Evolutionary conservation across 2,888 invertebrate genomes (phyloP).

Genomic region (Acronicta alni): DNA sequence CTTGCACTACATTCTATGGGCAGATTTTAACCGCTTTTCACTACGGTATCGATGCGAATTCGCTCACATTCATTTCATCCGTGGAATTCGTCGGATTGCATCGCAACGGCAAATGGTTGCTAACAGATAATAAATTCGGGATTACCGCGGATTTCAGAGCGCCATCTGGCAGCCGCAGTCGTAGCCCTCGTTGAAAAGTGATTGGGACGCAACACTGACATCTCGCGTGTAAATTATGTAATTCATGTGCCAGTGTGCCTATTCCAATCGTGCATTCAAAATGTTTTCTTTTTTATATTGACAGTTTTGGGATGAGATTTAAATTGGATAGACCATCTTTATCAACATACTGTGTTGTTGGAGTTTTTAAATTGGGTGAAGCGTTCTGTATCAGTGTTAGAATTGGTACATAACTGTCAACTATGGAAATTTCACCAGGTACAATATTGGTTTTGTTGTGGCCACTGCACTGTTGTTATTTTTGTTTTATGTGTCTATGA

Average conservation of each 20-base stretch:
- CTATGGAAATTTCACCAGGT: no score
- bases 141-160: conserved; percentile 76
- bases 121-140: conserved; percentile 85
- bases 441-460: no score
- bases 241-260: conserved; percentile 55
- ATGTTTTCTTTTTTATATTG: conserved; percentile 29
- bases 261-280: conserved; percentile 49
- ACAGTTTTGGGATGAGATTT: conserved; percentile 34
- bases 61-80: conserved; percentile 69
- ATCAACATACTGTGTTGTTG: conserved; percentile 4
- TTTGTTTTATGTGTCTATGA: no score
- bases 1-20: conserved; percentile 44
- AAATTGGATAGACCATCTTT: conserved; percentile 29
- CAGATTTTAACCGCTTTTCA: conserved; percentile 57
- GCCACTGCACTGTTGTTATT: no score
- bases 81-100: conserved; percentile 71
- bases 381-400: conserved; percentile 9
- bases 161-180: conserved; percentile 74
- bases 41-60: conserved; percentile 66
- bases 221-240: conserved; percentile 62
- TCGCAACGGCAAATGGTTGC: conserved; percentile 73
- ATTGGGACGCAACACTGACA: conserved; percentile 69
- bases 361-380: conserved; percentile 27
- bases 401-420: neutral
- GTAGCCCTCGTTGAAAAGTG: conserved; percentile 72